Conservation (phyloP, 2,113 vertebrate genomes). For the Toxotes chatareus region DNA sequence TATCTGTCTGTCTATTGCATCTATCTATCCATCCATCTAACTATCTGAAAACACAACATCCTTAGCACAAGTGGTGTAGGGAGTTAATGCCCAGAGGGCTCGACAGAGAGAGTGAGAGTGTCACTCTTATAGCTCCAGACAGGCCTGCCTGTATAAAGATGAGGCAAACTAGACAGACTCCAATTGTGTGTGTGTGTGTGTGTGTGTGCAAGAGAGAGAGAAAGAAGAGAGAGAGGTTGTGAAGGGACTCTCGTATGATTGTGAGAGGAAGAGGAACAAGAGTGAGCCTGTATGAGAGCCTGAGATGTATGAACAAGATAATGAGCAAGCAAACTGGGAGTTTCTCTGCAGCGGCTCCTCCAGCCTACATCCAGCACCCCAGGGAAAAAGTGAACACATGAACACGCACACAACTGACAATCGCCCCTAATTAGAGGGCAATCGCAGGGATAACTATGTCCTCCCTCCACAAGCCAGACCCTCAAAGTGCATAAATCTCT, state of each 20-base stretch:
- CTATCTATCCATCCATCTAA: background rate
- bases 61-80: constrained; percentile 9
- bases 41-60: constrained; percentile 29
- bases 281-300: constrained; percentile 7
- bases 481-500: constrained; percentile 37
- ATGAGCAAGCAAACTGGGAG: constrained; percentile 20
- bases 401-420: background rate
- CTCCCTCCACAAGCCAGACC: background rate
- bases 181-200: background rate
- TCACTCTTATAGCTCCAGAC: constrained; percentile 56
- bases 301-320: constrained; percentile 27
- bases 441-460: background rate
- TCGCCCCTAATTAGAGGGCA: background rate
- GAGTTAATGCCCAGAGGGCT: constrained; percentile 41
- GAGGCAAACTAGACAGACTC: constrained; percentile 46
- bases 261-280: background rate
- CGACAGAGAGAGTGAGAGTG: constrained; percentile 22
- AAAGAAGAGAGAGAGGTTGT: background rate
- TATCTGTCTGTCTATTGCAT: background rate
- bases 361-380: background rate
- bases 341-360: constrained; percentile 1
- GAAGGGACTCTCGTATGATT: too few species aligned
- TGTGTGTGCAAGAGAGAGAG: background rate
- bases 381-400: constrained; percentile 6
- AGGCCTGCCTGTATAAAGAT: constrained; percentile 54